phyloP scores from a whole-genome alignment of 2,113 vertebrate genomes.

The Prunella fulvescens region DNA sequence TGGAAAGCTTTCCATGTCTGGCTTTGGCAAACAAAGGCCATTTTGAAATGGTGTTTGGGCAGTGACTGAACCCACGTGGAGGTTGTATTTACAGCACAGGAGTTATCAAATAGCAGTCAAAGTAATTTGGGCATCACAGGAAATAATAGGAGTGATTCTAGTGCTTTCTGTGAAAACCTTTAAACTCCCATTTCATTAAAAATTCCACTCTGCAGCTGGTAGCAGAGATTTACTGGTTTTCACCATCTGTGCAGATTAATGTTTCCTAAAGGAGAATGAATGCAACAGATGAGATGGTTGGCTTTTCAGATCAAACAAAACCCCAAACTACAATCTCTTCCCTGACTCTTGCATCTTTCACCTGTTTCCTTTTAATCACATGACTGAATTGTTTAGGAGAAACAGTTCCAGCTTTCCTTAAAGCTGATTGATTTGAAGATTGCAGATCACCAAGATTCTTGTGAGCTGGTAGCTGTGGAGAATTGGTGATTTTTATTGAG shows the following conservation, averaged over 20 bases:
- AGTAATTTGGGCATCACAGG: conserved; percentile 64
- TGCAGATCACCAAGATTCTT: background rate
- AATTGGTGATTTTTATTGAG: background rate
- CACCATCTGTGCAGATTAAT: conserved; percentile 83
- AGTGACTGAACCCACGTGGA: background rate
- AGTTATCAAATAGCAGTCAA: conserved; percentile 52
- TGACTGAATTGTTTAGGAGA: conserved; percentile 46
- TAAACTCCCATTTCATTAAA: conserved; percentile 83
- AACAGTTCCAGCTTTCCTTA: conserved; percentile 19
- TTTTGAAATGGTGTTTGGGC: background rate
- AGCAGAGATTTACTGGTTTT: conserved; percentile 78
- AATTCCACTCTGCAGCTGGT: conserved; percentile 78
- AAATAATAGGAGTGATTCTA: conserved; percentile 61
- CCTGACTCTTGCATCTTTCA: conserved; percentile 58
- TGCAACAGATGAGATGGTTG: conserved; percentile 70
- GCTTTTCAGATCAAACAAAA: conserved; percentile 68
- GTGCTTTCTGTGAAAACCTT: conserved; percentile 77
- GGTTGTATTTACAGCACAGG: conserved; percentile 24
- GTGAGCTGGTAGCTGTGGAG: background rate
- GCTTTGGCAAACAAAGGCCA: background rate
- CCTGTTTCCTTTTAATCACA: conserved; percentile 61
- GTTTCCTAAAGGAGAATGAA: conserved; percentile 70
- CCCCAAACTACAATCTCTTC: conserved; percentile 42
- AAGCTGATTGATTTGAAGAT: conserved; percentile 25
- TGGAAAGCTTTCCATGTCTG: background rate